Base-by-base conservation (phyloP, 2,113 vertebrate species). In the Paratilapia polleni region DNA sequence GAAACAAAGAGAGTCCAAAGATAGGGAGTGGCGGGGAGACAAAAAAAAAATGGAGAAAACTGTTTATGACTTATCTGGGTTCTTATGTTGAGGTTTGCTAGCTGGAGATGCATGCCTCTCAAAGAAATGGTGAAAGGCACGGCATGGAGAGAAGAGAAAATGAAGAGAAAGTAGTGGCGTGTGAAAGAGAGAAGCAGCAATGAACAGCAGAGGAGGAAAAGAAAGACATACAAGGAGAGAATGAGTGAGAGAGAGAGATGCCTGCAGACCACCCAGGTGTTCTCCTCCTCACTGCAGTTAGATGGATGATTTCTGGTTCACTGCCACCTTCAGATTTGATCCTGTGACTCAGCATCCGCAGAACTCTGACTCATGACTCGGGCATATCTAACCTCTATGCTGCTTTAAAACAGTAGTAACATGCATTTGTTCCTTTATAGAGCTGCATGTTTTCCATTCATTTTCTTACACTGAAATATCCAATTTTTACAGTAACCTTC, bases 11-110 rank as follows among this genome's bases (percentile, higher is more conserved):
- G 59, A 90, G 60, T 80, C 68, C n/a, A 47, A 88, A 4, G 75
- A 80, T 52, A 80, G 73, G 61, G 81, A 78, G 83, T 41, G 84
- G 80, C 62, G 78, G 77, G 81, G 90, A 82, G 81, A 78, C 56
- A 62, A 64, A 73, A 52, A 41, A 62, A 66, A 74, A 79, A 84
- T 60, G 80, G 60, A 74, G 47, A 89, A 96, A 94, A 96, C 94
- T 96, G 96, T 97, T 97, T 97, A 96, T 94, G 95, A 95, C 95
- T 96, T 96, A 97, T 97, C 96, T 92, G 78, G 85, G 91, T 96
- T 97, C 95, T 96, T 96, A 96, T 95, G 95, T 95, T 89, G 61
- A 82, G 66, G 90, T 87, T 89, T 90, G 52, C 26, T 79, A 4
- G 54, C 54, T 56, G 66, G 64, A 83, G 6, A 61, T 34, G 66